Conservation (phyloP, 53 echinoderm and acorn worm species). For the Stichopus horrens region DNA sequence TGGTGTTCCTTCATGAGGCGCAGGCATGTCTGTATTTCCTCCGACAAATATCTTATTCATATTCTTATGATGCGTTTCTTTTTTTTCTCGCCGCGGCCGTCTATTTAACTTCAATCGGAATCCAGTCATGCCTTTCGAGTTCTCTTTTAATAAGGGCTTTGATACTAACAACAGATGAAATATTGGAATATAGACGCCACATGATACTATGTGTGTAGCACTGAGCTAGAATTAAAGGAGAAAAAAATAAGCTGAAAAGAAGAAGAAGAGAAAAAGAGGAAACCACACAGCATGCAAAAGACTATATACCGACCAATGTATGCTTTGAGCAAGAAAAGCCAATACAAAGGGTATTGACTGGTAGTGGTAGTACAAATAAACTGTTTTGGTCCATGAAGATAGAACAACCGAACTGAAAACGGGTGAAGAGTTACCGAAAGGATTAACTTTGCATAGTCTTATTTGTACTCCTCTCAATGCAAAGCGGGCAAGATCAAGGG, state of each 20-base stretch:
- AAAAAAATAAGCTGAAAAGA: background rate
- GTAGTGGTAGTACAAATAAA: background rate
- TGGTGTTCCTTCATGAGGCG: slow-evolving; percentile 20
- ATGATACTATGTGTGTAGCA: background rate
- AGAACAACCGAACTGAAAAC: background rate
- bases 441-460: slow-evolving; percentile 3
- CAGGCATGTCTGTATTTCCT: background rate
- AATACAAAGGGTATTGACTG: background rate
- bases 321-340: background rate
- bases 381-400: background rate
- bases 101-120: background rate
- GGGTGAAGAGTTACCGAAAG: slow-evolving; percentile 11
- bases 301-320: background rate
- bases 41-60: background rate
- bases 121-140: background rate
- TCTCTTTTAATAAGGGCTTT: background rate
- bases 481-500: background rate
- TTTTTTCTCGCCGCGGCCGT: background rate
- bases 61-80: background rate
- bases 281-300: background rate
- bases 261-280: background rate
- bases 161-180: slow-evolving; percentile 2
- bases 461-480: slow-evolving; percentile 5
- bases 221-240: no score
- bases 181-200: background rate